These are phyloP conservation scores for Aptenodytes forsteri DNA, from an alignment of 2,113 vertebrate genomes.

Conservation along the genomic window DNA sequence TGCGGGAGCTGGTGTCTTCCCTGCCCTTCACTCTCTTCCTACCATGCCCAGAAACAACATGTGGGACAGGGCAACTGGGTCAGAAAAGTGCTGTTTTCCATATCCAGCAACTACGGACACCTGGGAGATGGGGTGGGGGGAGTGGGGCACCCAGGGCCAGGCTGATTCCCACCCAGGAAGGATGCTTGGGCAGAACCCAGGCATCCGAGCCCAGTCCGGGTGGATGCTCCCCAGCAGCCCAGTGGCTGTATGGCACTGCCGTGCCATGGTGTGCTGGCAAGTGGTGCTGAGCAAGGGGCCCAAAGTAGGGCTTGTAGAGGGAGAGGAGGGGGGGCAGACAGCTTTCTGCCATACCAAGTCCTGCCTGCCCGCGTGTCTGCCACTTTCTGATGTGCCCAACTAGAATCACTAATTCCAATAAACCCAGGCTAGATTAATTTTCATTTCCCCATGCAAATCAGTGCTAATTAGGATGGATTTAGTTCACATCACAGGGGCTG, in stretches of 20 bases:
- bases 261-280: accelerated
- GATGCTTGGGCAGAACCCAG: not conserved
- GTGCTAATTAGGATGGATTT: slow-evolving; percentile 73
- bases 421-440: slow-evolving; percentile 57
- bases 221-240: accelerated
- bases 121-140: too few species aligned
- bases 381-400: not conserved
- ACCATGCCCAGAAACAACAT: not conserved
- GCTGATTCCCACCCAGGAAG: not conserved
- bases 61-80: not conserved
- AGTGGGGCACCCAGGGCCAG: too few species aligned
- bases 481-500: slow-evolving; percentile 59
- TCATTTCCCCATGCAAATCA: slow-evolving; percentile 70
- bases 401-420: slow-evolving; percentile 27
- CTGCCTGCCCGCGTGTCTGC: not conserved
- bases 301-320: not conserved
- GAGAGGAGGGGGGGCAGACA: not conserved
- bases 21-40: accelerated
- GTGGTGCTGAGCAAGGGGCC: not conserved
- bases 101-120: not conserved
- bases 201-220: not conserved
- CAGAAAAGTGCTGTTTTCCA: accelerated
- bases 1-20: not conserved
- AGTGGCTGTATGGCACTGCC: accelerated
- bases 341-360: not conserved